Conservation (phyloP, 2,888 invertebrate genomes). For the Zygaena filipendulae region DNA sequence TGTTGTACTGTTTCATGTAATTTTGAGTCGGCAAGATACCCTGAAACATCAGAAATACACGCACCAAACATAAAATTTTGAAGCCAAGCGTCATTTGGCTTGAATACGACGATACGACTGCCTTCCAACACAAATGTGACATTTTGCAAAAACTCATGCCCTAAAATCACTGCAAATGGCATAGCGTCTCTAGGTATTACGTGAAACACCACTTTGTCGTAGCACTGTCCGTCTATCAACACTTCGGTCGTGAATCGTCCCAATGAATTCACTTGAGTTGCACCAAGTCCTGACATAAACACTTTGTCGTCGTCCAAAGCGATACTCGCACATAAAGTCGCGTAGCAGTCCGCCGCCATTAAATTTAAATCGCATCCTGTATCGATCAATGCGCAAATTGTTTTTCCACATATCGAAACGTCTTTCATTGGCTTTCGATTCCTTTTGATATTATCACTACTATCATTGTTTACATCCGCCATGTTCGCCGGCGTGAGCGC, state of each 20-base stretch:
- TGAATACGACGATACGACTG: not conserved
- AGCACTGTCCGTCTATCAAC: constrained; percentile 1
- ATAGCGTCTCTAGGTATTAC: constrained; percentile 1
- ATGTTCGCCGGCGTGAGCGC: too few species aligned
- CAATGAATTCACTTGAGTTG: not conserved
- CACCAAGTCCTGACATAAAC: constrained; percentile 5
- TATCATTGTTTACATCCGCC: too few species aligned
- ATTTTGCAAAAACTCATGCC: not conserved
- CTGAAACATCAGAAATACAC: not conserved
- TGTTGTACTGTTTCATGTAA: not conserved
- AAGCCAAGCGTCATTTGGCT: not conserved
- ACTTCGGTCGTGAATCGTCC: not conserved
- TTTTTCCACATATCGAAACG: constrained; percentile 6
- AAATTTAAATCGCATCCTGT: constrained; percentile 10
- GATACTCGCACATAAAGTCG: not conserved
- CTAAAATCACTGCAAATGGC: not conserved
- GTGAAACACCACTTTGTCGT: constrained; percentile 1
- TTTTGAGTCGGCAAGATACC: not conserved
- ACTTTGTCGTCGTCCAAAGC: constrained; percentile 2
- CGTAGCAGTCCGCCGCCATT: constrained; percentile 1
- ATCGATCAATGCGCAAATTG: constrained; percentile 6
- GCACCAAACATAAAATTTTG: not conserved
- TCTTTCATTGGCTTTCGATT: too few species aligned
- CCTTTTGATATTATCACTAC: too few species aligned
- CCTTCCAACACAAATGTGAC: not conserved